These are phyloP conservation scores for Drosophila demipolita DNA, from an alignment of 2,888 invertebrate genomes.

Conservation along the genomic window DNA sequence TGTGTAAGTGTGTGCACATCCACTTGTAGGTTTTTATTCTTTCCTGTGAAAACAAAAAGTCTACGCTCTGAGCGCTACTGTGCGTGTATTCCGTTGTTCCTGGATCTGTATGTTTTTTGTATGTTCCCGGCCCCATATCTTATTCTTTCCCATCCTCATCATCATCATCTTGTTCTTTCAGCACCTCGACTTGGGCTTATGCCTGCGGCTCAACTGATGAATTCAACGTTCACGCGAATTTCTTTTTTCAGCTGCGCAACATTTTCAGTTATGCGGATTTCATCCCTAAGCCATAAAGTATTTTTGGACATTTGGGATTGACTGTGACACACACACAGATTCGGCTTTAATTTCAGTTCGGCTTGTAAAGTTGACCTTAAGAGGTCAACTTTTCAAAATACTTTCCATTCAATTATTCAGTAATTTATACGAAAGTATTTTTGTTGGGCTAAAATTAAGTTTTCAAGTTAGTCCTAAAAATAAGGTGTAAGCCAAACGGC, in stretches of 20 bases:
- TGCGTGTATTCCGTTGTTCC: conserved; percentile 61
- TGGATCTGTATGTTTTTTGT: conserved; percentile 31
- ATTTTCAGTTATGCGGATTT: conserved; percentile 33
- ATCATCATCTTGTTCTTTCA: conserved; percentile 27
- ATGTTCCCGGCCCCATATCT: conserved; percentile 24
- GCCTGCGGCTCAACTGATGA: conserved; percentile 44
- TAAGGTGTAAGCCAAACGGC: conserved; percentile 12
- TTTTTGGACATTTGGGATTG: conserved; percentile 19
- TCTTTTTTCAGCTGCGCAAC: conserved; percentile 32
- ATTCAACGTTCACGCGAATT: conserved; percentile 44
- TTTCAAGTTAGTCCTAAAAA: conserved; percentile 4
- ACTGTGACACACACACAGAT: conserved; percentile 6
- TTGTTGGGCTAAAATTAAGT: background rate
- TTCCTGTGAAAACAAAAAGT: conserved; percentile 74
- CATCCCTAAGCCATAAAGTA: conserved; percentile 23
- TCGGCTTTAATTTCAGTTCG: background rate
- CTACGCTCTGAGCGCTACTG: conserved; percentile 59
- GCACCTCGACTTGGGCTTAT: conserved; percentile 41
- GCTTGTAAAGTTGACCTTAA: background rate
- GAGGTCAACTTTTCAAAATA: background rate
- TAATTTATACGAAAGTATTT: background rate
- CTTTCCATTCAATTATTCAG: background rate
- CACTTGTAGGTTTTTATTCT: conserved; percentile 74
- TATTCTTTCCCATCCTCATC: conserved; percentile 16
- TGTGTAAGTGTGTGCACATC: conserved; percentile 51